These are phyloP conservation scores for Tarsius wallacei DNA, from an alignment of 2,797 vertebrate genomes.

Conservation along the genomic window DNA sequence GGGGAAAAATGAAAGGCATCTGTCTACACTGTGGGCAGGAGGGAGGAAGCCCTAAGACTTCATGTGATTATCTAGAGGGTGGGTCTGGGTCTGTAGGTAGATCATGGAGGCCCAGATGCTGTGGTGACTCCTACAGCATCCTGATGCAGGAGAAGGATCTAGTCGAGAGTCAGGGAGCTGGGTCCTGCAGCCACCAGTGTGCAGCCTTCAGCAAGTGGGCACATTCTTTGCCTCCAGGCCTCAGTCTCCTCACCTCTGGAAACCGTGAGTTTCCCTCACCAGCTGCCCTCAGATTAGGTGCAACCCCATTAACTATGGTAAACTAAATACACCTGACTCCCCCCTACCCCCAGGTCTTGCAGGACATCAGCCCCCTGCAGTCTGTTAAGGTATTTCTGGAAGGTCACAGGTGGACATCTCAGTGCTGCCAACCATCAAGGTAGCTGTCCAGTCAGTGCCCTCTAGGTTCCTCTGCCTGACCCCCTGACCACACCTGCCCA, in stretches of 20 bases:
- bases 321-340: not conserved
- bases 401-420: not conserved
- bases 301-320: not conserved
- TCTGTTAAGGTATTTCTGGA: not conserved
- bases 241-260: not conserved
- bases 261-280: not conserved
- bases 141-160: not conserved
- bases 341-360: not conserved
- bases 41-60: not conserved
- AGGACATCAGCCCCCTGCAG: not conserved
- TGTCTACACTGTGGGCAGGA: not conserved
- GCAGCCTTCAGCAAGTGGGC: not conserved
- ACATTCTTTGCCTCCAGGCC: not conserved
- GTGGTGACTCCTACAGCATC: not conserved
- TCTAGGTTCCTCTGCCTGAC: not conserved
- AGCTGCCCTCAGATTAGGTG: not conserved
- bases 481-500: not conserved
- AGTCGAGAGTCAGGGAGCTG: not conserved
- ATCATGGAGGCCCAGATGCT: not conserved
- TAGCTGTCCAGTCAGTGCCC: not conserved
- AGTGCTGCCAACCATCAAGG: not conserved
- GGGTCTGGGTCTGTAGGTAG: too few species aligned
- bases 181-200: not conserved
- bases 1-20: not conserved
- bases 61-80: not conserved